A percentile compares a stretch with the other conserved stretches of the same genome.
phyloP scores from a whole-genome alignment of 2,888 invertebrate species.

The Chrysotoxum bicinctum region DNA sequence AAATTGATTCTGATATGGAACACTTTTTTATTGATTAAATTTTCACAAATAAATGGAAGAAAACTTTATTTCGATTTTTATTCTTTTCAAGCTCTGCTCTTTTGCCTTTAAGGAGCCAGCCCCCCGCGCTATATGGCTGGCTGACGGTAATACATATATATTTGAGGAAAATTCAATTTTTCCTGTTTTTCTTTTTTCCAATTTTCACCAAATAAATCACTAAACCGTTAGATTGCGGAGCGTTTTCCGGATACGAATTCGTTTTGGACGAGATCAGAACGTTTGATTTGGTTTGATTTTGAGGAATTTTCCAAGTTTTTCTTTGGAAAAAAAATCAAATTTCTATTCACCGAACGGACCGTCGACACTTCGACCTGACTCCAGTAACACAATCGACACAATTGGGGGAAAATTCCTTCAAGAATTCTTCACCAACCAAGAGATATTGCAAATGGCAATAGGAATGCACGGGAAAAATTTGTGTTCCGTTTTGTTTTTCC shows the following conservation, averaged over 20 bases:
- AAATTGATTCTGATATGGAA: slow-evolving; percentile 15
- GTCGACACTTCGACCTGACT: slow-evolving; percentile 78
- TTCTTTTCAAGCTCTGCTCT: slow-evolving; percentile 16
- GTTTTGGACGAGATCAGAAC: slow-evolving; percentile 40
- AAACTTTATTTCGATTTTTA: slow-evolving; percentile 25
- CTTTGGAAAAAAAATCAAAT: slow-evolving; percentile 28
- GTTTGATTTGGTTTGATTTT: slow-evolving; percentile 20
- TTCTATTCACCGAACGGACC: slow-evolving; percentile 67
- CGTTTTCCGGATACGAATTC: slow-evolving; percentile 46
- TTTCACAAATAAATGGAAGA: slow-evolving; percentile 29
- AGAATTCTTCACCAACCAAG: slow-evolving; percentile 53
- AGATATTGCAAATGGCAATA: slow-evolving; percentile 19
- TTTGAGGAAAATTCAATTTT: slow-evolving; percentile 63
- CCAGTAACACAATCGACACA: slow-evolving; percentile 81
- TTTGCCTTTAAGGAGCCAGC: slow-evolving; percentile 20
- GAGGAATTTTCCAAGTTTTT: slow-evolving; percentile 54
- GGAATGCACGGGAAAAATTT: slow-evolving; percentile 41
- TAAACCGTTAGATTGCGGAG: slow-evolving; percentile 40
- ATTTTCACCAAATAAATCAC: slow-evolving; percentile 25
- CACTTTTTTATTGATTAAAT: slow-evolving; percentile 21
- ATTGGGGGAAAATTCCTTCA: slow-evolving; percentile 73
- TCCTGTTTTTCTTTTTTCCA: slow-evolving; percentile 28
- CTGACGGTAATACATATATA: slow-evolving; percentile 51
- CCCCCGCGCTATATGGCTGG: slow-evolving; percentile 49
- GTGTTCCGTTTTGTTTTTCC: slow-evolving; percentile 21